These are phyloP conservation scores for Drosophila sechellia DNA, from an alignment of 1,140 invertebrate species.

Conservation along the genomic window DNA sequence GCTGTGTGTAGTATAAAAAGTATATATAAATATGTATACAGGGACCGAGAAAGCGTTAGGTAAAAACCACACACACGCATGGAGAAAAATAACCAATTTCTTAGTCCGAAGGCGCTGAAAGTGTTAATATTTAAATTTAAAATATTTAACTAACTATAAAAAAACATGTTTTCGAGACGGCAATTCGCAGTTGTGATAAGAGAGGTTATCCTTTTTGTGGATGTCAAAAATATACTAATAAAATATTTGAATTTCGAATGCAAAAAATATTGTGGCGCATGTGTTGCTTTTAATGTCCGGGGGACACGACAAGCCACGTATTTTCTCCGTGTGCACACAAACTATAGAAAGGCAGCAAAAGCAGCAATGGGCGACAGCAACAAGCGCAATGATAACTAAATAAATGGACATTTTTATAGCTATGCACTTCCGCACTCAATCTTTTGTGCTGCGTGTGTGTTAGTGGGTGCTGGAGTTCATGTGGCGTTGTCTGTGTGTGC, in stretches of 20 bases:
- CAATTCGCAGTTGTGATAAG: too few species aligned
- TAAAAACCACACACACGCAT: slow-evolving; percentile 30
- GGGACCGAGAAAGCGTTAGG: slow-evolving; percentile 2
- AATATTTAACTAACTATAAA: not conserved
- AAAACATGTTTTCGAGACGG: too few species aligned
- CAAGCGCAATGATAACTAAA: slow-evolving; percentile 83
- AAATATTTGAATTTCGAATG: too few species aligned
- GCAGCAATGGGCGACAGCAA: slow-evolving; percentile 64
- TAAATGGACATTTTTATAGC: slow-evolving; percentile 83
- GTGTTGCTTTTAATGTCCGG: too few species aligned
- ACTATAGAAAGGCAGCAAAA: slow-evolving; percentile 20
- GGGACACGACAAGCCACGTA: too few species aligned
- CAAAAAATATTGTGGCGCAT: too few species aligned
- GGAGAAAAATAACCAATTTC: slow-evolving; percentile 2
- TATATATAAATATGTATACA: slow-evolving; percentile 35
- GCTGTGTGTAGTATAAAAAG: slow-evolving; percentile 42
- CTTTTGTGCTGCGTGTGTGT: slow-evolving; percentile 63
- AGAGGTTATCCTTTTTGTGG: too few species aligned
- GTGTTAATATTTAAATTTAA: not conserved
- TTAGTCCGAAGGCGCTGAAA: not conserved
- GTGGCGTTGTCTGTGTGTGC: slow-evolving; percentile 23
- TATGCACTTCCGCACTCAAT: slow-evolving; percentile 83
- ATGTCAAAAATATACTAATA: too few species aligned
- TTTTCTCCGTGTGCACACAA: slow-evolving; percentile 20
- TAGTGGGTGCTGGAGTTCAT: slow-evolving; percentile 18